Base-by-base conservation (phyloP, 2,888 invertebrate species). In the Neoitamus cyanurus region DNA sequence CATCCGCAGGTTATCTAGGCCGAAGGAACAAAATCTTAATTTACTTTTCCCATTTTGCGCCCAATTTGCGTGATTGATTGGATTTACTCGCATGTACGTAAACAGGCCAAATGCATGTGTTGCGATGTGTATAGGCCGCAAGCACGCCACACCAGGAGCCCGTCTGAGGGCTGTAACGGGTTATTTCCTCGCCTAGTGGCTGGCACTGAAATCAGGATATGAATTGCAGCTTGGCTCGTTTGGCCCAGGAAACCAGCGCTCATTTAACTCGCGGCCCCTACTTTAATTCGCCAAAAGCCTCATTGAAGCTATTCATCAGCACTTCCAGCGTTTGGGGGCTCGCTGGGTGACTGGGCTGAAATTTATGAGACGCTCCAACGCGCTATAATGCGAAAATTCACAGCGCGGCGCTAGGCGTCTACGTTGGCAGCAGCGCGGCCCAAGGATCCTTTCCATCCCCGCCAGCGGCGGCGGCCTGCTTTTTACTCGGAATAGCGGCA, bases 261-360 rank as follows among this genome's bases (percentile, higher is more conserved):
- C 34, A 58, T 78, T 78, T 78, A 48, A 78, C 48, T 15, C 48
- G 58, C 30, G 78, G 48, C 15, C 78, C 78, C 31, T 46, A 48
- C 58, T 78, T 46, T 78, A 78, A 78, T 78, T 78, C 46, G 78
- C 78, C 48, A 48, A 15, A 78, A 78, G 78, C 78, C 78, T 48
- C 78, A 78, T 78, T 78, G 48, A 78, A 78, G 78, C 58, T 58
- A 78, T 78, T 78, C 78, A 78, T 78, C 78, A 78, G 78, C 48
- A 78, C 78, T 78, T 78, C 31, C 78, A 58, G 48, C 25, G 31
- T 58, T 78, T 46, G 25, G 48, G 30, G 58, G 78, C 11, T 48
- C 28, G 78, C 31, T n/a, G n/a, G 31, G 78, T 46, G 48, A 78
- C 48, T 78, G 78, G 31, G 31, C 78, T 78, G 15, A 78, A 78